Base-by-base conservation (phyloP, 1,140 invertebrate genomes). In the Neodiprion lecontei region DNA sequence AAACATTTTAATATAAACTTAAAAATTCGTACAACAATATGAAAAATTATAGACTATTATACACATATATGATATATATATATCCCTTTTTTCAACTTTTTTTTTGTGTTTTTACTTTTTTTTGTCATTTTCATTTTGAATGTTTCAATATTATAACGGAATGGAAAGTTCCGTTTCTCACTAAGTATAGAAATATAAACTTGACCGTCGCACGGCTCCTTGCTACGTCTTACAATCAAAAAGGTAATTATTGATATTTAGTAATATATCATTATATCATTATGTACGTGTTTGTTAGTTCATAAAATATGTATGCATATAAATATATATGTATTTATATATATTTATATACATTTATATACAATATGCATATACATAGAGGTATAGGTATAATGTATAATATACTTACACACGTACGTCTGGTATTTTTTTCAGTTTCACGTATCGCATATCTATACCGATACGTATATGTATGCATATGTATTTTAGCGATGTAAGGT, bases 1-100 rank as follows among this genome's bases (percentile, higher is more conserved):
- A 92, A 91, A 92, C 90, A 92, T 92, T 93, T 93, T 93, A 93
- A 93, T 93, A 93, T 92, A 93, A 93, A 93, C 92, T 93, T 93
- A 93, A 93, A 93, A 93, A 93, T 93, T 90, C 91, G 92, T 93
- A 93, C 91, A 92, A 92, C 91, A 92, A 92, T 92, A 92, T 92
- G 91, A 93, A 93, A 92, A 92, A 92, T 92, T 92, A 92, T 92
- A 92, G 89, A 91, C 90, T 91, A 92, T 92, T 90, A 91, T 92
- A 91, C 90, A 91, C 85, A 88, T 89, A 75, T 82, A 53, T 53
- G 50, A 11, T n/a, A 14, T 53, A 76, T 81, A 80, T 79, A 79
- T 77, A 77, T 75, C 69, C 76, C 77, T 47, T 75, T 70, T 76
- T 75, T 77, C 17, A 75, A 67, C 65, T 73, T 68, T 77, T 23